Evolutionary conservation across 2,888 invertebrate genomes (phyloP).

Genomic region (Trichogramma dendrolimi): DNA sequence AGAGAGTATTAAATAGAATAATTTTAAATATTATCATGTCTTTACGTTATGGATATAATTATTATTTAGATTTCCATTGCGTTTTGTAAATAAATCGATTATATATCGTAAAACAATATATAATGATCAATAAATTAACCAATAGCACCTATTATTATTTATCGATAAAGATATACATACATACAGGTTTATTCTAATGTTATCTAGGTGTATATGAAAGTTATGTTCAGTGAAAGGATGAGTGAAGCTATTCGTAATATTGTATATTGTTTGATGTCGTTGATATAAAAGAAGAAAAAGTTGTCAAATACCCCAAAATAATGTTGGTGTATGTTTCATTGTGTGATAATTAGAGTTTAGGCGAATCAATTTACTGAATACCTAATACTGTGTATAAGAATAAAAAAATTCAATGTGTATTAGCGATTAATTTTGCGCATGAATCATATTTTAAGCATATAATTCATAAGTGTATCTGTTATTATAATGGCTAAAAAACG

Average conservation of each 20-base stretch:
- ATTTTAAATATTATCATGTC: no score
- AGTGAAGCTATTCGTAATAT: neutral
- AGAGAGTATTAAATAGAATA: no score
- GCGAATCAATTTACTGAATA: no score
- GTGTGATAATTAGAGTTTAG: no score
- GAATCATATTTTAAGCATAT: no score
- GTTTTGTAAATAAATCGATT: constrained; percentile 17
- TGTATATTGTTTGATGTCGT: constrained; percentile 5
- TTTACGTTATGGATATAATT: no score
- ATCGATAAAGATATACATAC: constrained; percentile 35
- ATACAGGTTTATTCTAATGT: constrained; percentile 53
- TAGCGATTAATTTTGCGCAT: no score
- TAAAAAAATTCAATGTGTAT: no score
- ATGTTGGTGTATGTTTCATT: constrained; percentile 24
- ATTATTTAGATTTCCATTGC: constrained; percentile 11
- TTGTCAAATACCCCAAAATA: constrained; percentile 30
- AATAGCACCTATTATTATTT: no score
- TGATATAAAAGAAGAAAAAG: constrained; percentile 2
- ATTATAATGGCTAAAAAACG: constrained; percentile 39
- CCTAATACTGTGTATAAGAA: no score
- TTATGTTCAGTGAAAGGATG: neutral
- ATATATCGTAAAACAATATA: neutral
- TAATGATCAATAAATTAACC: no score
- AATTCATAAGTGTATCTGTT: constrained; percentile 39
- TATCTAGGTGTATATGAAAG: constrained; percentile 48